Conservation (phyloP, 2,888 invertebrate genomes). For the Zhuqinia jingwanae region DNA sequence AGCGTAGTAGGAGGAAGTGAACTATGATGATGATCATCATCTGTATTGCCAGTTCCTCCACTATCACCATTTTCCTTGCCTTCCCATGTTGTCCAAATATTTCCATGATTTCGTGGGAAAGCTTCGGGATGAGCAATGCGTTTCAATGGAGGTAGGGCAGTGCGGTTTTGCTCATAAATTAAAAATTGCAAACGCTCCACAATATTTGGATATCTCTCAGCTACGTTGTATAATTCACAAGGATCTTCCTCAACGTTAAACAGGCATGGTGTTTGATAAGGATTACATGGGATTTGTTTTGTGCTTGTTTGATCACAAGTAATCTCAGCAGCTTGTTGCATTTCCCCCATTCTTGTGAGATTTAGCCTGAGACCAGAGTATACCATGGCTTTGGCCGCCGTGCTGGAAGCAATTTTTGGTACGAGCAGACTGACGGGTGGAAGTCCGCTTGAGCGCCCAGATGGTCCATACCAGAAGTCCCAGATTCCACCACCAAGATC, state of each 20-base stretch:
- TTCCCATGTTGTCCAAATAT: slow-evolving; percentile 80
- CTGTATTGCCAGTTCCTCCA: background rate
- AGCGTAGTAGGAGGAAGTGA: slow-evolving; percentile 49
- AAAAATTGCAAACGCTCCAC: slow-evolving; percentile 79
- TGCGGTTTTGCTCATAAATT: slow-evolving; percentile 80
- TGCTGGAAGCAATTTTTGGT: slow-evolving; percentile 82
- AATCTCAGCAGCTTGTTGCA: slow-evolving; percentile 63
- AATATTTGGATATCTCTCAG: slow-evolving; percentile 81
- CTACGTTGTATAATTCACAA: slow-evolving; percentile 91
- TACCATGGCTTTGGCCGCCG: slow-evolving; percentile 84
- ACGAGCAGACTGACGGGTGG: slow-evolving; percentile 83
- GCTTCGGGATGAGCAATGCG: slow-evolving; percentile 81
- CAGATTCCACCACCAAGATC: slow-evolving; percentile 76
- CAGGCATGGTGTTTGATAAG: slow-evolving; percentile 87
- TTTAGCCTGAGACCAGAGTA: slow-evolving; percentile 72
- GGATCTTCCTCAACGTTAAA: slow-evolving; percentile 92
- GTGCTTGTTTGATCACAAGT: slow-evolving; percentile 43
- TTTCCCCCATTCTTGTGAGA: slow-evolving; percentile 63
- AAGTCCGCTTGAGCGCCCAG: slow-evolving; percentile 82
- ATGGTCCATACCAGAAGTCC: slow-evolving; percentile 86
- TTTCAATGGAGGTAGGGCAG: slow-evolving; percentile 81
- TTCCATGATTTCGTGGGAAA: slow-evolving; percentile 81
- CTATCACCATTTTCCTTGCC: background rate
- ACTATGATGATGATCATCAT: background rate
- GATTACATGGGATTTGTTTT: slow-evolving; percentile 83